Percentiles rank a stretch among this genome's conserved stretches.
Evolutionary conservation across 2,888 invertebrate species (phyloP).

Genomic region (Drosophila anomalata): DNA sequence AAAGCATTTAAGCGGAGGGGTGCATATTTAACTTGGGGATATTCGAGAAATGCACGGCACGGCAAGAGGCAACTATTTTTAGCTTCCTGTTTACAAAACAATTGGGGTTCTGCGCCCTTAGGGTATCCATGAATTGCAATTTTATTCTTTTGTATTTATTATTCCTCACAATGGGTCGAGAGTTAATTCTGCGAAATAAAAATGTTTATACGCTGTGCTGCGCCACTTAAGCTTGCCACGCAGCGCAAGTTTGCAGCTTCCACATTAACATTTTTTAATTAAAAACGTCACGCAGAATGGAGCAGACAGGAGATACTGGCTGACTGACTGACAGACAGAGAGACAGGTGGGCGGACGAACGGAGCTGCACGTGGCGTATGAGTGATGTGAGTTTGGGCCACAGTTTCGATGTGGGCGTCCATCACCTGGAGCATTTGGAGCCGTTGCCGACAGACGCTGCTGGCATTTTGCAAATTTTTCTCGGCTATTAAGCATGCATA

Average conservation of each 20-base stretch:
- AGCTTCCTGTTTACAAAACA: background rate
- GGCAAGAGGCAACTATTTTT: background rate
- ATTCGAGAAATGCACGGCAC: too few species aligned
- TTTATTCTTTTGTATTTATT: slow-evolving; percentile 1
- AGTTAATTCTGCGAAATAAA: slow-evolving; percentile 9
- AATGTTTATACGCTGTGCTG: background rate
- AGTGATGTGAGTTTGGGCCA: slow-evolving; percentile 53
- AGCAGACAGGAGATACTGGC: slow-evolving; percentile 8
- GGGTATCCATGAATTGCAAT: background rate
- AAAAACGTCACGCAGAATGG: slow-evolving; percentile 51
- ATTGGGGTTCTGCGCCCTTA: background rate
- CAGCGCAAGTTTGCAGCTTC: slow-evolving; percentile 22
- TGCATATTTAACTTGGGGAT: background rate
- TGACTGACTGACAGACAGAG: background rate
- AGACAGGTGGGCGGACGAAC: slow-evolving; percentile 9
- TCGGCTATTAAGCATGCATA: slow-evolving; percentile 47
- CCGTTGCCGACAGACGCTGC: slow-evolving; percentile 1
- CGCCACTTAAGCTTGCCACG: slow-evolving; percentile 20
- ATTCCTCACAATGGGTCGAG: background rate
- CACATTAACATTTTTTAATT: slow-evolving; percentile 75
- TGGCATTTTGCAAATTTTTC: slow-evolving; percentile 23
- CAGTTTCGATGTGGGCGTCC: slow-evolving; percentile 19
- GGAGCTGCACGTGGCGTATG: slow-evolving; percentile 60
- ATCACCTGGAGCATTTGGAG: slow-evolving; percentile 19
- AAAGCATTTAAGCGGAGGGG: background rate